These are phyloP conservation scores for Falcunculus frontatus DNA, from an alignment of 2,113 vertebrate species.

Conservation along the genomic window DNA sequence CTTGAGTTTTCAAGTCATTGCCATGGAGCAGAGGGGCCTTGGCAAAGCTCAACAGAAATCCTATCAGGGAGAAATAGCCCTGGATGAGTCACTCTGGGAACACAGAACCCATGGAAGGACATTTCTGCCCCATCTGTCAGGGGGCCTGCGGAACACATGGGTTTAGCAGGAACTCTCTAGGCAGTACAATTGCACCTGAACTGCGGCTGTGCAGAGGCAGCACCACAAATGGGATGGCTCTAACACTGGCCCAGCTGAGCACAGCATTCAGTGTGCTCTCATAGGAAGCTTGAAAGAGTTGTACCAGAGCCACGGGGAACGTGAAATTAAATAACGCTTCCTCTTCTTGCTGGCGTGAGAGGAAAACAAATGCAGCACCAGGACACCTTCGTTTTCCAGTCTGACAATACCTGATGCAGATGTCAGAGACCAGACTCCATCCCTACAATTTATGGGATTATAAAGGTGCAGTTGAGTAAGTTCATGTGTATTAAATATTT, in stretches of 20 bases:
- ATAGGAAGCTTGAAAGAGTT: neutral
- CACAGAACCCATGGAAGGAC: neutral
- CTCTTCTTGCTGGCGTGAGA: neutral
- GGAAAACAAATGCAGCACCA: neutral
- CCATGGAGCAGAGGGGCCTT: neutral
- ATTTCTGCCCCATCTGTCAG: neutral
- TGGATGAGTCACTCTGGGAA: neutral
- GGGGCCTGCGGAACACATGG: fast-evolving
- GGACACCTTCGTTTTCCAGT: neutral
- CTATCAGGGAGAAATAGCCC: neutral
- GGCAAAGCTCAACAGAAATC: neutral
- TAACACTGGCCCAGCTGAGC: neutral
- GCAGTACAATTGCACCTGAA: neutral
- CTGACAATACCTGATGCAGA: neutral
- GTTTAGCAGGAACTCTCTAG: neutral
- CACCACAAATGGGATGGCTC: neutral
- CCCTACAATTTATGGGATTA: neutral
- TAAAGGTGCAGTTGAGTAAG: neutral
- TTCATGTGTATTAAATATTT: neutral
- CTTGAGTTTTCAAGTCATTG: neutral
- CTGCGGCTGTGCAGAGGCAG: neutral
- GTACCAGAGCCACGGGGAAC: fast-evolving
- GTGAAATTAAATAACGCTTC: fast-evolving
- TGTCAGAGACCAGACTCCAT: neutral
- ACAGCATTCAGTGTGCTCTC: neutral